Conservation (phyloP, 2,888 invertebrate species). For the Polydrusus tereticollis region DNA sequence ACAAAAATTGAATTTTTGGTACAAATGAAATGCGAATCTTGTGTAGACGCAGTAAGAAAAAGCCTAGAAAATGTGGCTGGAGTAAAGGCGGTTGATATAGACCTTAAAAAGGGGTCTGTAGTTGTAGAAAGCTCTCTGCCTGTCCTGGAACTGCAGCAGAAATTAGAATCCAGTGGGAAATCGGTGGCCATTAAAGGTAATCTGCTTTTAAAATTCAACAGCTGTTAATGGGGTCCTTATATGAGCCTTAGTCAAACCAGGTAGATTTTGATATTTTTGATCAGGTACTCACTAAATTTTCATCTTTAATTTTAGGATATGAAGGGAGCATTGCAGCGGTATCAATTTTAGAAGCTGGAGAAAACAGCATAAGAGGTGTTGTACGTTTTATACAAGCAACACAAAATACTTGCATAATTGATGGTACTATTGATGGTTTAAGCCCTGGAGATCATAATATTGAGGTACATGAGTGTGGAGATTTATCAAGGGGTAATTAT, state of each 20-base stretch:
- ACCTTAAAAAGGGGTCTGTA: slow-evolving; percentile 76
- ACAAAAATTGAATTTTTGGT: slow-evolving; percentile 77
- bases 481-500: slow-evolving; percentile 70
- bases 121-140: slow-evolving; percentile 78
- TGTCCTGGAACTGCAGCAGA: slow-evolving; percentile 70
- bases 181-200: slow-evolving; percentile 44
- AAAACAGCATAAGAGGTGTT: slow-evolving; percentile 75
- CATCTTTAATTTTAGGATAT: slow-evolving; percentile 82
- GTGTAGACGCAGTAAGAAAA: slow-evolving; percentile 68
- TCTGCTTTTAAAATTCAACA: neutral
- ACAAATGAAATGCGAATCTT: slow-evolving; percentile 73
- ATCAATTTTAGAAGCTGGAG: slow-evolving; percentile 75
- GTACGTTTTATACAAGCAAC: slow-evolving; percentile 79
- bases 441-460: slow-evolving; percentile 73
- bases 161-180: slow-evolving; percentile 71
- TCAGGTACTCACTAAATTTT: too few species aligned
- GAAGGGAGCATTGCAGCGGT: slow-evolving; percentile 81
- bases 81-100: slow-evolving; percentile 69
- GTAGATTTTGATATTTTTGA: too few species aligned
- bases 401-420: slow-evolving; percentile 76
- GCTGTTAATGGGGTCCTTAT: too few species aligned
- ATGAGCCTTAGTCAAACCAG: too few species aligned
- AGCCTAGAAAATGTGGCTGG: slow-evolving; percentile 67
- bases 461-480: slow-evolving; percentile 80
- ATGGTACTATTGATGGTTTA: slow-evolving; percentile 88